Evolutionary conservation across 2,113 vertebrate species (phyloP).

Genomic region (Ivindomyrus marchei): DNA sequence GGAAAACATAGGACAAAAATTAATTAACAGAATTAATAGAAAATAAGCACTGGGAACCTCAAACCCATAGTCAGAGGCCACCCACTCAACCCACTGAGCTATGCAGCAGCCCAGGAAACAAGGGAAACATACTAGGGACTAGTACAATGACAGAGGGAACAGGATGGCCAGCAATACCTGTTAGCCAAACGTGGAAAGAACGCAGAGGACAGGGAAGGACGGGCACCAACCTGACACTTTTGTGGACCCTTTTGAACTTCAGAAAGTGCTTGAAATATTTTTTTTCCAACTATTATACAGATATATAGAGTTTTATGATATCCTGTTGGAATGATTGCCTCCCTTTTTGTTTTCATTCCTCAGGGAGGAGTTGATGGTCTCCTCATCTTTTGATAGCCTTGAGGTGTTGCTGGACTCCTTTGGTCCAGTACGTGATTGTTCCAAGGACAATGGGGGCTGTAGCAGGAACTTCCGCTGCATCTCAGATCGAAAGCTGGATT

Average conservation of each 20-base stretch:
- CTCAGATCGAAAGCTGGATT: slow-evolving; percentile 91
- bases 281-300: not conserved
- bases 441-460: slow-evolving; percentile 91
- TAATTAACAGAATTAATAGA: too few relatives aligned
- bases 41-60: too few relatives aligned
- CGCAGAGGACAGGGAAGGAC: too few relatives aligned
- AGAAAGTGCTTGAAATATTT: not conserved
- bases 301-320: not conserved
- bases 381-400: slow-evolving; percentile 93
- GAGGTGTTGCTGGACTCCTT: slow-evolving; percentile 96
- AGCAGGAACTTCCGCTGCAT: slow-evolving; percentile 97
- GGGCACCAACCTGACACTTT: not conserved
- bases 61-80: too few relatives aligned
- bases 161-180: too few relatives aligned
- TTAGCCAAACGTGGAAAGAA: too few relatives aligned
- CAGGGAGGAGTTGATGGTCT: slow-evolving; percentile 97
- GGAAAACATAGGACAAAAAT: too few relatives aligned
- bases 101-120: too few relatives aligned
- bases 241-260: not conserved
- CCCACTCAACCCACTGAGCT: too few relatives aligned
- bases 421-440: slow-evolving; percentile 88
- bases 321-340: not conserved
- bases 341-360: slow-evolving; percentile 1
- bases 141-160: too few relatives aligned
- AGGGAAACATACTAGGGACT: too few relatives aligned